Percentiles rank a stretch among this genome's conserved stretches.
Conservation (phyloP, 2,888 invertebrate species). For the Drosophila ustulata region DNA sequence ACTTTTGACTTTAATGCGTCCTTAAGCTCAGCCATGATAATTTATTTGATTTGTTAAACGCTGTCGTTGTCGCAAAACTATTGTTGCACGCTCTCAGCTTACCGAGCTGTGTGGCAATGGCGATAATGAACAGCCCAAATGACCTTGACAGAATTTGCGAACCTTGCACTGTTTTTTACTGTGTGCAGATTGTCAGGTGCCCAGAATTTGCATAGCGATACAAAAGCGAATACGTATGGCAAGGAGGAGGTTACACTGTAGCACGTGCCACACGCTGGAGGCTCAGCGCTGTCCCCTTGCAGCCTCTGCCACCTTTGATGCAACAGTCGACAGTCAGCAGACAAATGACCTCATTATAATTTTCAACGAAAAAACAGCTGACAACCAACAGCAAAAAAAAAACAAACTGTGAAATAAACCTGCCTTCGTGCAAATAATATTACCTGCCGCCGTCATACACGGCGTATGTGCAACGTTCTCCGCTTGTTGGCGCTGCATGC, state of each 20-base stretch:
- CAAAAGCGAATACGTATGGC: constrained; percentile 18
- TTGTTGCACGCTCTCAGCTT: constrained; percentile 22
- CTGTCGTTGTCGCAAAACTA: background rate
- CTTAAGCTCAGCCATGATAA: constrained; percentile 11
- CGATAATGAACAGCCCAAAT: constrained; percentile 67
- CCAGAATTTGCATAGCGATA: constrained; percentile 43
- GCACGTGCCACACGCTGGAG: constrained; percentile 44
- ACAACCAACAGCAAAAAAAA: background rate
- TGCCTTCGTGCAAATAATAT: constrained; percentile 23
- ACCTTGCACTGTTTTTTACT: constrained; percentile 30
- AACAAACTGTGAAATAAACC: background rate
- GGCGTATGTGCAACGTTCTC: constrained; percentile 62
- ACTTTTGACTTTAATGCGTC: constrained; percentile 22
- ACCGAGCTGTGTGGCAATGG: constrained; percentile 26
- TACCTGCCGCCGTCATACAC: constrained; percentile 26
- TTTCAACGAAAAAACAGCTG: constrained; percentile 28
- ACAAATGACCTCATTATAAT: constrained; percentile 72
- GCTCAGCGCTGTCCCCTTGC: constrained; percentile 9
- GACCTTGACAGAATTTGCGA: constrained; percentile 63
- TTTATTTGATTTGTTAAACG: constrained; percentile 28
- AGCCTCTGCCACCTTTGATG: constrained; percentile 52
- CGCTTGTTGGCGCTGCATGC: constrained; percentile 35
- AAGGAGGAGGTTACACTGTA: constrained; percentile 1
- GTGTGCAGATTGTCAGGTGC: constrained; percentile 23
- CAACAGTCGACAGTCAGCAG: constrained; percentile 44